phyloP scores from a whole-genome alignment of 2,888 invertebrate species.

The Embidobia sp. region DNA sequence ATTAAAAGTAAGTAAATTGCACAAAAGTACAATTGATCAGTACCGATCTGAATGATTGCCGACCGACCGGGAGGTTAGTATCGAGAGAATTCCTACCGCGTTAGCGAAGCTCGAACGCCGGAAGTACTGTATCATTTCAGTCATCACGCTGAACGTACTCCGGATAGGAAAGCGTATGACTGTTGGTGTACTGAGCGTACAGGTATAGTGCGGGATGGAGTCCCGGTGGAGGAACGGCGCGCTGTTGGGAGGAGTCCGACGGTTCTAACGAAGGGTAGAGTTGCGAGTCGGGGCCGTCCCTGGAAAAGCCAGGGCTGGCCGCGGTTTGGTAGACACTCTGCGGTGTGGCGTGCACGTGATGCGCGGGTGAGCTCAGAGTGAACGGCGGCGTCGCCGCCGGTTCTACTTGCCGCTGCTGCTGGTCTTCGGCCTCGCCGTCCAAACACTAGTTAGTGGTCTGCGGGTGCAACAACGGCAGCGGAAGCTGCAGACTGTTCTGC shows the following conservation, averaged over 20 bases:
- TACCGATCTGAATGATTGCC: conserved; percentile 4
- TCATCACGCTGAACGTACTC: conserved; percentile 80
- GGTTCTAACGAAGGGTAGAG: conserved; percentile 70
- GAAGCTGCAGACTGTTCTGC: conserved; percentile 80
- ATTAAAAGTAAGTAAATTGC: no score
- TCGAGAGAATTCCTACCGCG: conserved; percentile 40
- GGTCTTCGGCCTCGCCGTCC: conserved; percentile 74
- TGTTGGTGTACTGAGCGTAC: conserved; percentile 80
- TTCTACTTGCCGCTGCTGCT: conserved; percentile 73
- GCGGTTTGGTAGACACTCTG: conserved; percentile 79
- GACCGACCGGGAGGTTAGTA: not conserved
- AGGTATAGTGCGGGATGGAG: conserved; percentile 80
- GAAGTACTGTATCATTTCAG: conserved; percentile 59
- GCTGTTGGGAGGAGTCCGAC: conserved; percentile 72
- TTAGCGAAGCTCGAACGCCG: conserved; percentile 66
- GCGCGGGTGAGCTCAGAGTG: conserved; percentile 66
- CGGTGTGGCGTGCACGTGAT: conserved; percentile 69
- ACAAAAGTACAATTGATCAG: no score
- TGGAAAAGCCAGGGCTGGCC: conserved; percentile 69
- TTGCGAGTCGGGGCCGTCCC: conserved; percentile 69
- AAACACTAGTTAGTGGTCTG: conserved; percentile 81
- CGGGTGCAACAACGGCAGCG: conserved; percentile 80
- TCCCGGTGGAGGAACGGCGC: conserved; percentile 75
- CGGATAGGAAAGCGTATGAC: conserved; percentile 77
- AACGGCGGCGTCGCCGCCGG: conserved; percentile 74